Base-by-base conservation (phyloP, 1,140 invertebrate genomes). In the Dendrolimus punctatus region DNA sequence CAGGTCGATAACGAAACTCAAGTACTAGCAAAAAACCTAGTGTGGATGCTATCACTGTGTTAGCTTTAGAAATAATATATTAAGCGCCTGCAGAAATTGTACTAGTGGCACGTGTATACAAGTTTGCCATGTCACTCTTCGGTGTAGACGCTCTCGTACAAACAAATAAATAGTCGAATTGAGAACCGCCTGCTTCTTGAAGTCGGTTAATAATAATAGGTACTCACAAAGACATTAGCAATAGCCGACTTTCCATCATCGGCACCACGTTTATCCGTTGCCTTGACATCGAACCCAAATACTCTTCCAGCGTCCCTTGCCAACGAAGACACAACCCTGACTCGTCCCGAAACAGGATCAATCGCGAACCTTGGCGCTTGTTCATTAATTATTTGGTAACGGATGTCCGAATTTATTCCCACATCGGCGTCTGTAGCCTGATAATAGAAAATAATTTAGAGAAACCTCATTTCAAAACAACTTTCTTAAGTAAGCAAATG, bases 231-330 rank as follows among this genome's bases (percentile, higher is more conserved):
- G 57, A 96, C 93, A 71, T 95, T 95, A 45, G 92, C 92, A 48
- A 95, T 95, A 36, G 93, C 91, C 37, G 94, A 95, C 53, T 90
- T 90, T 0, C 95, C 95, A 70, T 94, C 92, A 61, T 94, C 91
- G 41, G 92, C 91, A 0, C 95, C 95, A 46, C 87, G 71, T 55
- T 91, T 90, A 71, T 96, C 95, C 0, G 93, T 95, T 5, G 95
- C 95, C 81, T 95, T 95, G n/a, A 96, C 94, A 83, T 96, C 94
- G 68, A 96, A 95, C 4, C 93, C 93, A 68, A 93, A 95, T 41
- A 95, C 92, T 57, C 90, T 87, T 4, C 93, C 93, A 8, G 91
- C 91, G 49, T 94, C 92, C 40, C 90, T 83, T 2, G 87, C 76
- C 57, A 93, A 91, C 40, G 91, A 90, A 5, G 89, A 88, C 10